These are phyloP conservation scores for Oreohelix idahoensis DNA, from an alignment of 1,140 invertebrate species.

Conservation along the genomic window DNA sequence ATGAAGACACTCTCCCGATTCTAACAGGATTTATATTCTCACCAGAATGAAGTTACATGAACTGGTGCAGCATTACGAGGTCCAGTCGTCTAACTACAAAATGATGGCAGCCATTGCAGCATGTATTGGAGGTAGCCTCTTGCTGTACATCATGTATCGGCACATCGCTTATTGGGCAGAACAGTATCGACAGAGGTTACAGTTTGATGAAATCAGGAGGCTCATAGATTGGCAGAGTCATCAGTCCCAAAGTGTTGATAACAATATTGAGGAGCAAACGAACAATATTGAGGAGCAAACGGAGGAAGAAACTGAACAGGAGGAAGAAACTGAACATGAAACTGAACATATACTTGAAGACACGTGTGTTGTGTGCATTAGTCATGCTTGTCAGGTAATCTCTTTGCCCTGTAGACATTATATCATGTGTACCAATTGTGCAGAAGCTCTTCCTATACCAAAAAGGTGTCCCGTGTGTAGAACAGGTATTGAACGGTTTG, in stretches of 20 bases:
- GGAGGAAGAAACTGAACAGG: background rate
- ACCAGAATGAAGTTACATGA: slow-evolving; percentile 62
- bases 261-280: background rate
- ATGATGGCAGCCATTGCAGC: slow-evolving; percentile 57
- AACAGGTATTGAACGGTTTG: slow-evolving; percentile 55
- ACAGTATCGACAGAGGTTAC: slow-evolving; percentile 39
- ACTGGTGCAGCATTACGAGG: slow-evolving; percentile 59
- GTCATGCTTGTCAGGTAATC: slow-evolving; percentile 69
- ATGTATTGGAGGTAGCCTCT: slow-evolving; percentile 53
- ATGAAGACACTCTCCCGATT: slow-evolving; percentile 61
- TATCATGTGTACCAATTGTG: slow-evolving; percentile 71
- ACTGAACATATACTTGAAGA: slow-evolving; percentile 36
- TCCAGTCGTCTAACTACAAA: slow-evolving; percentile 57
- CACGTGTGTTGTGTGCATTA: slow-evolving; percentile 71
- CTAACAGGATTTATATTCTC: slow-evolving; percentile 63
- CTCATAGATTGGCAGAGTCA: background rate
- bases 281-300: background rate
- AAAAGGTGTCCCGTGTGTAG: slow-evolving; percentile 72
- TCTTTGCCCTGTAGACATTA: slow-evolving; percentile 73
- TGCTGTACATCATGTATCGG: slow-evolving; percentile 58
- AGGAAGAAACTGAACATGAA: background rate
- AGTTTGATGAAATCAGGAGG: slow-evolving; percentile 44
- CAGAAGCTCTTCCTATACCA: slow-evolving; percentile 58
- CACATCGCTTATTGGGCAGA: slow-evolving; percentile 43
- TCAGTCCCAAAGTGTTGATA: background rate